Conservation (phyloP, 2,113 vertebrate species). For the Gasterosteus aculeatus region DNA sequence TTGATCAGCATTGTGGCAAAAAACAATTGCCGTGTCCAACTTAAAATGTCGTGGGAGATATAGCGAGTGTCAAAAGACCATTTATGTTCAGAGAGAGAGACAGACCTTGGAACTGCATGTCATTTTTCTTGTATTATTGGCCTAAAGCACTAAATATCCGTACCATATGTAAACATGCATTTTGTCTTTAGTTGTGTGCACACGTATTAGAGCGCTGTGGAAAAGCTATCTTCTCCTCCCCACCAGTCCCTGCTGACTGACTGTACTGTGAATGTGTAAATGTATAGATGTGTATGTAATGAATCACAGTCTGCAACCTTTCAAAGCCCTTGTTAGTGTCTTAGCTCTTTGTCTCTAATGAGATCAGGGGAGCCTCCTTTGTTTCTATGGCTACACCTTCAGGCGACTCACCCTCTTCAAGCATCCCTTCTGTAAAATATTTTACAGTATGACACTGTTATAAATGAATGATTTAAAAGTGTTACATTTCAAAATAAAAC, state of each 20-base stretch:
- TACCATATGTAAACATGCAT: neutral
- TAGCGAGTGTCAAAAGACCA: no score
- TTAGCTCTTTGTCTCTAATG: constrained; percentile 60
- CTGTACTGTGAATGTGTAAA: neutral
- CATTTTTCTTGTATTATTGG: neutral
- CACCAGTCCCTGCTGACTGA: neutral
- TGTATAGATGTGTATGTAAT: neutral
- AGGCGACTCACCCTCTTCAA: constrained; percentile 36
- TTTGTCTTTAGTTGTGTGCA: neutral
- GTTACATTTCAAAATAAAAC: no score
- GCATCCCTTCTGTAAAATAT: neutral
- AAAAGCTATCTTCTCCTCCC: neutral
- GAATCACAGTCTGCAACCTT: constrained; percentile 11
- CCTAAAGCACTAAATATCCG: neutral
- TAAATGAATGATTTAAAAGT: no score
- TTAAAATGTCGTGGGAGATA: no score
- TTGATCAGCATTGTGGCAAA: no score
- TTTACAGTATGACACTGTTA: no score
- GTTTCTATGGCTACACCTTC: constrained; percentile 86
- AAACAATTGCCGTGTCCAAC: no score
- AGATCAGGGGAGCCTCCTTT: constrained; percentile 68
- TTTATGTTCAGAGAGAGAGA: no score
- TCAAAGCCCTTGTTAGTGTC: constrained; percentile 36
- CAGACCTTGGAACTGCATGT: neutral
- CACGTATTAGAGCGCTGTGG: neutral